These are phyloP conservation scores for Lasioglossum figueresi DNA, from an alignment of 2,888 invertebrate genomes.

Conservation along the genomic window DNA sequence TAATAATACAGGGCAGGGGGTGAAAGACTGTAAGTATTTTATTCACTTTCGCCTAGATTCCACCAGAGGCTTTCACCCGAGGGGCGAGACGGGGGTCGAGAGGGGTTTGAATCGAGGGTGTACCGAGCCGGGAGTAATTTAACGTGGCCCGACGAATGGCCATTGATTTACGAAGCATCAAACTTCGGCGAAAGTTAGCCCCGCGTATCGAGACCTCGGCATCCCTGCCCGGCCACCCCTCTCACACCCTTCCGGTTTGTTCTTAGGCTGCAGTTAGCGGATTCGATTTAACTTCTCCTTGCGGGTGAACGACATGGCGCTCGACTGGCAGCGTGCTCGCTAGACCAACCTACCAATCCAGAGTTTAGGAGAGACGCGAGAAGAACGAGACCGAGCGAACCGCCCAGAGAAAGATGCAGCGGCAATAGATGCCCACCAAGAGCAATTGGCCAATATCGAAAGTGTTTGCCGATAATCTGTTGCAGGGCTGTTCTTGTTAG, in stretches of 20 bases:
- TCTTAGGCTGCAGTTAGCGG: slow-evolving; percentile 80
- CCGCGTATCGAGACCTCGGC: slow-evolving; percentile 68
- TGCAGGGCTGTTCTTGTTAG: slow-evolving; percentile 57
- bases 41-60: background rate
- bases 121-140: slow-evolving; percentile 71
- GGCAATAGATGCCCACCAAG: slow-evolving; percentile 56
- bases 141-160: slow-evolving; percentile 75
- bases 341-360: slow-evolving; percentile 27
- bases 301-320: slow-evolving; percentile 61
- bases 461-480: slow-evolving; percentile 75
- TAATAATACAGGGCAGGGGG: background rate
- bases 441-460: slow-evolving; percentile 78
- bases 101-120: slow-evolving; percentile 27
- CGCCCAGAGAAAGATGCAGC: slow-evolving; percentile 6
- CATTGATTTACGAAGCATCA: slow-evolving; percentile 77
- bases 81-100: background rate
- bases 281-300: slow-evolving; percentile 81
- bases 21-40: background rate
- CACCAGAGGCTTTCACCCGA: background rate
- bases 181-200: slow-evolving; percentile 72
- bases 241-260: slow-evolving; percentile 72
- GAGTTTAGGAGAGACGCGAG: slow-evolving; percentile 54
- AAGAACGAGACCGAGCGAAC: slow-evolving; percentile 45
- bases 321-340: slow-evolving; percentile 40
- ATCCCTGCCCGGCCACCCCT: slow-evolving; percentile 34